A percentile compares a stretch with the other conserved stretches of the same genome.
phyloP scores from a whole-genome alignment of 2,888 invertebrate species.

The Nipponacmea schrenckii region DNA sequence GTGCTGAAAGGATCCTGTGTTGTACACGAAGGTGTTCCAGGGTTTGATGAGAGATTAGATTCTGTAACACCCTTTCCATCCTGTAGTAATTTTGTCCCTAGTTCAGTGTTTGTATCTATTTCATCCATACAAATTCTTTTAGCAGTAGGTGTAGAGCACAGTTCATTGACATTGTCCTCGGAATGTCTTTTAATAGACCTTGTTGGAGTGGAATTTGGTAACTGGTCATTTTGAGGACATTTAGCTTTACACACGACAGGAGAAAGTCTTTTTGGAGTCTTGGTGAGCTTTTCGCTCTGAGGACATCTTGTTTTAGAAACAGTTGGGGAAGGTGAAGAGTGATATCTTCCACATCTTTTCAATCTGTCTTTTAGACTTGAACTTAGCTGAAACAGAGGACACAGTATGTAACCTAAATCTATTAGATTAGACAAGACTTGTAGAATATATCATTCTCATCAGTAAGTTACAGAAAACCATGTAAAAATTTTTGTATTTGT shows the following conservation, averaged over 20 bases:
- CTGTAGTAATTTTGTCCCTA: background rate
- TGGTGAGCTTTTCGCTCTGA: background rate
- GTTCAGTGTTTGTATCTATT: too few species aligned
- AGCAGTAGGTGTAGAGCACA: background rate
- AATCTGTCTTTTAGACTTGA: slow-evolving; percentile 46
- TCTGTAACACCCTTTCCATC: background rate
- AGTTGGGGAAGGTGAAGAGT: slow-evolving; percentile 36
- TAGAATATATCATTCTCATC: too few species aligned
- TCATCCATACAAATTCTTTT: background rate
- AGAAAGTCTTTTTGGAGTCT: background rate
- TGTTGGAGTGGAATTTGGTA: background rate
- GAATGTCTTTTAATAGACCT: background rate
- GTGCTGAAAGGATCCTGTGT: background rate
- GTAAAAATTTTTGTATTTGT: too few species aligned
- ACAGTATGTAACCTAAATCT: too few species aligned
- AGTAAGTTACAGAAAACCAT: too few species aligned
- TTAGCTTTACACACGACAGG: background rate
- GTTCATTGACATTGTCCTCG: background rate
- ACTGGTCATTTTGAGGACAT: background rate
- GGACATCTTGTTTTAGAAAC: background rate
- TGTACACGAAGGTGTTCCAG: background rate
- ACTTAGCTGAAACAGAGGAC: slow-evolving; percentile 42
- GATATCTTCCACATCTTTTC: slow-evolving; percentile 55
- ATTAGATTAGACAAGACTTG: too few species aligned
- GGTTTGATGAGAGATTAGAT: background rate